These are phyloP conservation scores for Drosophila funebris DNA, from an alignment of 1,140 invertebrate species.

Conservation along the genomic window DNA sequence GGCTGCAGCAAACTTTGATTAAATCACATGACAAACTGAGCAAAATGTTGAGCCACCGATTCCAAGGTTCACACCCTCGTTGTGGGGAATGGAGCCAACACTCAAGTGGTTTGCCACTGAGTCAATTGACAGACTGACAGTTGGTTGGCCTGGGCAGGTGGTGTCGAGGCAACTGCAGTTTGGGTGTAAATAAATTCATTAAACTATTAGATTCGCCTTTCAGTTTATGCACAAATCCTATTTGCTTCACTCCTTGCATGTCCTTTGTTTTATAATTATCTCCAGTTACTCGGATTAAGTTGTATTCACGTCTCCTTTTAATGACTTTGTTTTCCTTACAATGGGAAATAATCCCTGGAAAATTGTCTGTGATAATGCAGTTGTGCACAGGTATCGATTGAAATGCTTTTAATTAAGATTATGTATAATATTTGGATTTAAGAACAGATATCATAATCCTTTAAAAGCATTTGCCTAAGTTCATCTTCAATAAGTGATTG, in stretches of 20 bases:
- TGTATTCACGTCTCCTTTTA: conserved; percentile 55
- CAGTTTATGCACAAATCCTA: conserved; percentile 38
- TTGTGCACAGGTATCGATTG: not conserved
- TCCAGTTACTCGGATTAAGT: conserved; percentile 68
- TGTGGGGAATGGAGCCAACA: conserved; percentile 9
- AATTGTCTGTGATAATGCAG: not conserved
- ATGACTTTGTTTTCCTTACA: not conserved
- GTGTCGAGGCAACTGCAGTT: conserved; percentile 1
- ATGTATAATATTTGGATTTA: no score
- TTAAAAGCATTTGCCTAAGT: no score
- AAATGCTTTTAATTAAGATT: not conserved
- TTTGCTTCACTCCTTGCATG: not conserved
- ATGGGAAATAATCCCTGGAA: not conserved
- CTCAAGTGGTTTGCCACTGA: conserved; percentile 67
- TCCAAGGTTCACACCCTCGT: not conserved
- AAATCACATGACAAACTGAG: conserved; percentile 69
- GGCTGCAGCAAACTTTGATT: conserved; percentile 76
- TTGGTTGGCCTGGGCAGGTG: not conserved
- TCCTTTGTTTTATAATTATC: conserved; percentile 41
- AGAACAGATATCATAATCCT: no score
- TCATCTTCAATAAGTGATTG: no score
- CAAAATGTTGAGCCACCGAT: conserved; percentile 22
- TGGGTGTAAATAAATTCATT: conserved; percentile 73
- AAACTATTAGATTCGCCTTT: conserved; percentile 63
- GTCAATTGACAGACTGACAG: conserved; percentile 33